Conservation (phyloP, 2,888 invertebrate species). For the Hemithea aestivaria region DNA sequence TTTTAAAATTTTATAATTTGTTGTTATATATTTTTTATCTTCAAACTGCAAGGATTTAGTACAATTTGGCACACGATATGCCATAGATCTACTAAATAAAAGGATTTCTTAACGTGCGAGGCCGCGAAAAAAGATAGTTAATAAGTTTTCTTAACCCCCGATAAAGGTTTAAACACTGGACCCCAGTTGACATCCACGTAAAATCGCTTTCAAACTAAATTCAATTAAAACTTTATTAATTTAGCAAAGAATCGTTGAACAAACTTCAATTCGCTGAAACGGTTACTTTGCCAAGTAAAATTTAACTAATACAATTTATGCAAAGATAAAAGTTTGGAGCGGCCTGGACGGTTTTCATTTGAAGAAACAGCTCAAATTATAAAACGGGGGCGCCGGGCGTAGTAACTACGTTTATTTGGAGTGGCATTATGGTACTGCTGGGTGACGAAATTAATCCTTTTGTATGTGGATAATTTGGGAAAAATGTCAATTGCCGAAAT, state of each 20-base stretch:
- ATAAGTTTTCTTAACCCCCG: slow-evolving; percentile 12
- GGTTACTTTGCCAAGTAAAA: slow-evolving; percentile 58
- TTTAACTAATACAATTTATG: slow-evolving; percentile 69
- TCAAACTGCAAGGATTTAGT: too few relatives aligned
- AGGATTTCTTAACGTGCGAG: too few relatives aligned
- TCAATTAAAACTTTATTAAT: slow-evolving; percentile 78
- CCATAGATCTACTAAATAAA: too few relatives aligned
- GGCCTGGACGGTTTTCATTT: slow-evolving; percentile 13
- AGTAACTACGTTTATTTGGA: too few relatives aligned
- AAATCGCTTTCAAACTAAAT: slow-evolving; percentile 63
- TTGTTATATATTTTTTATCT: too few relatives aligned
- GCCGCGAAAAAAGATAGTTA: too few relatives aligned
- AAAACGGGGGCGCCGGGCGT: neutral
- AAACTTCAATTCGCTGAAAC: slow-evolving; percentile 59
- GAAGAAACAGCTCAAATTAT: slow-evolving; percentile 5
- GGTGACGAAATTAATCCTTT: too few relatives aligned
- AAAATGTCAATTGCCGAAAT: too few relatives aligned
- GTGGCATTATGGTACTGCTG: too few relatives aligned
- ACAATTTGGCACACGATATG: too few relatives aligned
- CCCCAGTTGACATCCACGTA: slow-evolving; percentile 48
- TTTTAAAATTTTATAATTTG: too few relatives aligned
- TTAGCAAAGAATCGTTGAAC: slow-evolving; percentile 64
- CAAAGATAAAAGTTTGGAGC: slow-evolving; percentile 54
- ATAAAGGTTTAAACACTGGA: slow-evolving; percentile 27
- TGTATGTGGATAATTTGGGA: too few relatives aligned